Base-by-base conservation (phyloP, 1,140 invertebrate genomes). In the Euura saliciscinereae region DNA sequence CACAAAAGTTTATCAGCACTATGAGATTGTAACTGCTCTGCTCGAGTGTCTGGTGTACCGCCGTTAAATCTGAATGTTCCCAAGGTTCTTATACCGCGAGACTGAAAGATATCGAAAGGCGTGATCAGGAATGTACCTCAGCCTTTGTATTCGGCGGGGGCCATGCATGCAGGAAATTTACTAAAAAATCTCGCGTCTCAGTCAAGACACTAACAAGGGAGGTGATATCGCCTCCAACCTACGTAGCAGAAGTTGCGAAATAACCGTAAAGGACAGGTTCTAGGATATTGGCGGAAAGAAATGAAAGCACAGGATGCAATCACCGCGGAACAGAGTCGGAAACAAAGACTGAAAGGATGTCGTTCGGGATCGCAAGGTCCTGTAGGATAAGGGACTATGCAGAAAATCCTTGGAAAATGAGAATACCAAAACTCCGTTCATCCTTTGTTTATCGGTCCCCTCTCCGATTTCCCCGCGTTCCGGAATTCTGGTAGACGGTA, bases 401-500 rank as follows among this genome's bases (percentile, higher is more conserved):
- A 28, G 28, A 28, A 28, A 28, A 28, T 28, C 28, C 28, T 28
- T 28, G 1, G 28, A 28, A 28, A 28, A 28, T 28, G 28, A 28
- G 28, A 28, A 28, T 28, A 28, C 28, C 28, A 28, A 28, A 28
- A 28, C 28, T 28, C 28, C 28, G 28, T 28, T 28, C 28, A 28
- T 28, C 28, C 28, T 28, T 28, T 28, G 28, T 28, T 28, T 28
- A 28, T 43, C 69, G 51, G 65, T 68, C 65, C 73, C 74, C 74
- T 66, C 68, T 69, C 45, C 68, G 70, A 69, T 73, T 67, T 69
- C 65, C 44, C 7, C 70, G 44, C 66, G 71, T 74, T 69, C 43
- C 70, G 66, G 28, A 28, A 28, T 28, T 28, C 28, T 28, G 28
- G 28, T 28, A 28, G 28, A 28, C 28, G 28, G 28, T 28, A 28